Evolutionary conservation across 2,888 invertebrate genomes (phyloP).

Genomic region (Limulus polyphemus): DNA sequence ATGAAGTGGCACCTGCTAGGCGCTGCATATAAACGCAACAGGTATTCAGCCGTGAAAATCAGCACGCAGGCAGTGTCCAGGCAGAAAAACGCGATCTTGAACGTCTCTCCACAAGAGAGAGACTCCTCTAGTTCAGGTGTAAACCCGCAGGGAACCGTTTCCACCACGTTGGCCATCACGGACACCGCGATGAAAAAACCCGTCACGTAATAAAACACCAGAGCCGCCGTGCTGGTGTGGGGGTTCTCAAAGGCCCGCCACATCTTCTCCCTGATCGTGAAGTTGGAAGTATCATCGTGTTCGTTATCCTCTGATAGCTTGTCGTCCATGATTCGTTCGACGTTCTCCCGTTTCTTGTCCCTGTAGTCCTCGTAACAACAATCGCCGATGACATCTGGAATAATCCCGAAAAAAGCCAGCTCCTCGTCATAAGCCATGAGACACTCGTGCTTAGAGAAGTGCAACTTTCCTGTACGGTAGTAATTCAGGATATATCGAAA

Average conservation of each 20-base stretch:
- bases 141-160: slow-evolving; percentile 87
- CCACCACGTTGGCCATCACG: slow-evolving; percentile 97
- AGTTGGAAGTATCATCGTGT: slow-evolving; percentile 54
- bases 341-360: slow-evolving; percentile 96
- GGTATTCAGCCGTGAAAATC: slow-evolving; percentile 98
- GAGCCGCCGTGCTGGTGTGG: slow-evolving; percentile 94
- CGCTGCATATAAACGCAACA: slow-evolving; percentile 86
- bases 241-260: slow-evolving; percentile 99
- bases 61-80: slow-evolving; percentile 99
- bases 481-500: slow-evolving; percentile 98
- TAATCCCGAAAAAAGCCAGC: slow-evolving; percentile 94
- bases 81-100: slow-evolving; percentile 97
- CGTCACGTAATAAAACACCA: slow-evolving; percentile 99
- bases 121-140: slow-evolving; percentile 35
- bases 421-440: slow-evolving; percentile 98
- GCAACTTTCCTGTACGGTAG: slow-evolving; percentile 94
- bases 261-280: slow-evolving; percentile 86
- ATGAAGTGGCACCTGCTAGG: slow-evolving; percentile 96
- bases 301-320: slow-evolving; percentile 70
- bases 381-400: slow-evolving; percentile 93
- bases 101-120: slow-evolving; percentile 90
- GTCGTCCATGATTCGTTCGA: slow-evolving; percentile 95
- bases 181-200: slow-evolving; percentile 99
- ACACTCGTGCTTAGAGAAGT: slow-evolving; percentile 99
- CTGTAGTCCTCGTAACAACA: slow-evolving; percentile 99